Percentiles rank a stretch among this genome's conserved stretches.
phyloP scores from a whole-genome alignment of 2,888 invertebrate species.

The Synergus japonicus region DNA sequence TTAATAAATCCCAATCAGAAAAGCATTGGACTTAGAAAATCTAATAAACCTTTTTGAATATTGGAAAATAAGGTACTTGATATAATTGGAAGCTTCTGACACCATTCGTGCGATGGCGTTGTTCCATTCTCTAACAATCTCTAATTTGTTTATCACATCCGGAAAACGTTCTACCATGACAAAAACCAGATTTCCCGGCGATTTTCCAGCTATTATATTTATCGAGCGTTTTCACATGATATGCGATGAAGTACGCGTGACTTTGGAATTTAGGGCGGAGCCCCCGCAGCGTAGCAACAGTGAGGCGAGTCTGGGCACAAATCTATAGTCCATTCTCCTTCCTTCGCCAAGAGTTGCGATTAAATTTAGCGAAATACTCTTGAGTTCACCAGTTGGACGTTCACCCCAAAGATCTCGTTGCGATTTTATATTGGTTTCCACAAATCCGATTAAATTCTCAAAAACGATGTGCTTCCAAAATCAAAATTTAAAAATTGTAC shows the following conservation, averaged over 20 bases:
- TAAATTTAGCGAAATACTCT: conserved; percentile 32
- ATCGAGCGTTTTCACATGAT: conserved; percentile 35
- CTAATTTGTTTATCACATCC: conserved; percentile 62
- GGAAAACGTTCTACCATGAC: conserved; percentile 4
- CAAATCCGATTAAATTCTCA: not conserved
- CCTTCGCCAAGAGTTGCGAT: conserved; percentile 30
- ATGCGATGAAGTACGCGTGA: conserved; percentile 35
- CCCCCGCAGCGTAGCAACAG: conserved; percentile 59
- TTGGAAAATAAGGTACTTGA: not conserved
- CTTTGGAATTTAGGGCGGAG: conserved; percentile 61
- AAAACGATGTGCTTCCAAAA: not conserved
- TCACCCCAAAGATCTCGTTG: conserved; percentile 4
- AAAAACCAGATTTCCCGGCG: conserved; percentile 5
- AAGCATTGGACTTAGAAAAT: not conserved
- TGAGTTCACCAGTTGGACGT: conserved; percentile 16
- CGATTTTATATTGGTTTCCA: conserved; percentile 7
- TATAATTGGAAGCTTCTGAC: not conserved
- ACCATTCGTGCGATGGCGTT: conserved; percentile 8
- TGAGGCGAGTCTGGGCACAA: conserved; percentile 35
- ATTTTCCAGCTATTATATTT: conserved; percentile 14
- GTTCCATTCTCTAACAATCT: conserved; percentile 33
- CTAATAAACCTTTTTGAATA: not conserved
- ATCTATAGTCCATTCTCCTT: conserved; percentile 23
- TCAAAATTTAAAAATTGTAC: not conserved
- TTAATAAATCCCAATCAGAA: not conserved